A percentile compares a stretch with the other conserved stretches of the same genome.
These are phyloP conservation scores for Phodopus roborovskii DNA, from an alignment of 2,113 vertebrate genomes.

Conservation along the genomic window DNA sequence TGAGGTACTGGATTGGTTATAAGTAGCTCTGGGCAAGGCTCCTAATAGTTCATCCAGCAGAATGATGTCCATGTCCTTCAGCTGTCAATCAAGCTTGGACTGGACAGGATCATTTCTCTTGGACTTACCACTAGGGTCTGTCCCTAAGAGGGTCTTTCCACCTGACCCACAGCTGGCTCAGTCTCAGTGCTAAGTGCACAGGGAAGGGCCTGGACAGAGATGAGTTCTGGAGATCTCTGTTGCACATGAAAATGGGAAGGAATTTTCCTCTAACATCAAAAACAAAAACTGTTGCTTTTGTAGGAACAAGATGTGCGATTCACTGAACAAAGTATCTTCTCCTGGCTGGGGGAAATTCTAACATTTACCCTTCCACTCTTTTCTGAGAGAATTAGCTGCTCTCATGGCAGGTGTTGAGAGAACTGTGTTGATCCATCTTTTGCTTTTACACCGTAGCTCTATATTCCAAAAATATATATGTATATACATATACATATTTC, in stretches of 20 bases:
- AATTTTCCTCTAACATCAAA: conserved; percentile 35
- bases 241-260: background rate
- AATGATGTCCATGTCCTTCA: conserved; percentile 74
- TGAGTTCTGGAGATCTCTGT: conserved; percentile 38
- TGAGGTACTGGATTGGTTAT: conserved; percentile 89
- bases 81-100: conserved; percentile 54
- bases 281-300: conserved; percentile 45
- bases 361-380: conserved; percentile 64
- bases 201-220: conserved; percentile 56
- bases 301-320: conserved; percentile 60
- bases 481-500: conserved; percentile 81
- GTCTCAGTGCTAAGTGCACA: conserved; percentile 86
- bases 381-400: conserved; percentile 51
- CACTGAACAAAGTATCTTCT: conserved; percentile 37
- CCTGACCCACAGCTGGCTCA: conserved; percentile 84
- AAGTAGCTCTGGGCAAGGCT: conserved; percentile 82
- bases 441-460: conserved; percentile 73
- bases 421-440: background rate
- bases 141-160: conserved; percentile 72
- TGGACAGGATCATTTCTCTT: conserved; percentile 69
- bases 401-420: conserved; percentile 60
- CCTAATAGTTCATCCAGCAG: conserved; percentile 78
- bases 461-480: conserved; percentile 74
- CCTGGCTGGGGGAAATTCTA: background rate
- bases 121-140: conserved; percentile 71